phyloP scores from a whole-genome alignment of 2,888 invertebrate genomes.

The Ctenicera cuprea region DNA sequence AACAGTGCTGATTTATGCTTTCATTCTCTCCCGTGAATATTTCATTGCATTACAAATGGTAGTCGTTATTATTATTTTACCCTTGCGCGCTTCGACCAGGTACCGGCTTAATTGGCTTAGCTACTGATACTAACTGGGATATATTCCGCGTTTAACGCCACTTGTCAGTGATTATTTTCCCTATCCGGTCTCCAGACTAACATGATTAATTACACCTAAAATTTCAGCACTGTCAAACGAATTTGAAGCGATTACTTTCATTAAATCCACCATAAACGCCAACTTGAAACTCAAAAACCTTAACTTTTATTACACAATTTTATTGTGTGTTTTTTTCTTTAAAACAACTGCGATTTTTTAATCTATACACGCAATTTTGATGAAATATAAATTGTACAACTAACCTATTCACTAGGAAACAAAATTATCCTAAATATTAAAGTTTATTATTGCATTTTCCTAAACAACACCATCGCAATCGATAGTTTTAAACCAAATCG shows the following conservation, averaged over 20 bases:
- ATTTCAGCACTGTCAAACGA: conserved; percentile 35
- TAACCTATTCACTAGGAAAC: no score
- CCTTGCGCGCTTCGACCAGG: conserved; percentile 63
- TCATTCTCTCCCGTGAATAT: conserved; percentile 66
- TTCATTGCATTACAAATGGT: conserved; percentile 69
- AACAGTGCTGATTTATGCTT: conserved; percentile 62
- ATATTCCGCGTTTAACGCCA: conserved; percentile 67
- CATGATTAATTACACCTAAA: conserved; percentile 38
- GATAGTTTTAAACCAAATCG: no score
- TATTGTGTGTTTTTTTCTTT: no score
- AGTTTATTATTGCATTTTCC: no score
- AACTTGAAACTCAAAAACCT: no score
- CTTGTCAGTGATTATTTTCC: conserved; percentile 67
- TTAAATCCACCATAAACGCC: conserved; percentile 7
- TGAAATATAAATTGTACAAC: no score
- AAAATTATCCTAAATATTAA: no score
- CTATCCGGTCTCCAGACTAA: conserved; percentile 37
- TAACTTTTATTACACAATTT: no score
- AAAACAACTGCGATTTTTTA: no score
- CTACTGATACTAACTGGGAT: conserved; percentile 66
- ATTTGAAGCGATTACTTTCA: conserved; percentile 33
- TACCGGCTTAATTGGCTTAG: conserved; percentile 68
- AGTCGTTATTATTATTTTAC: conserved; percentile 69
- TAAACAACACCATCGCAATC: no score
- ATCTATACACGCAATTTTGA: no score